Conservation (phyloP, 2,113 vertebrate species). For the Ailuropoda melanoleuca region DNA sequence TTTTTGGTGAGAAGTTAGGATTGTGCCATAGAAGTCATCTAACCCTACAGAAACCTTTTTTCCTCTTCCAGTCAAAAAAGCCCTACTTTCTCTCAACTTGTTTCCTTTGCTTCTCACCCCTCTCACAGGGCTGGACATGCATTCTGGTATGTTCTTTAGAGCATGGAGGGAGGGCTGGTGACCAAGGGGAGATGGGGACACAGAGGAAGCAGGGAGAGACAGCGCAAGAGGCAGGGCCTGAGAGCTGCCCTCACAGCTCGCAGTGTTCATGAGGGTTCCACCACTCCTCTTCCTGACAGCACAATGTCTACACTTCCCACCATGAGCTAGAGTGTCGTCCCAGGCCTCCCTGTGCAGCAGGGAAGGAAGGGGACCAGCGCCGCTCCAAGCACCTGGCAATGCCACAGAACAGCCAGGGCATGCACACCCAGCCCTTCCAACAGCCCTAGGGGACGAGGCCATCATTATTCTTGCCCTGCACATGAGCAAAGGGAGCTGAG, state of each 20-base stretch:
- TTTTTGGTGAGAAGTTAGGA: neutral
- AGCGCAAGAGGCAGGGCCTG: neutral
- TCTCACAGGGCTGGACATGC: neutral
- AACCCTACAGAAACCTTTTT: neutral
- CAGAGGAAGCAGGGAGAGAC: neutral
- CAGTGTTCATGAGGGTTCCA: accelerated
- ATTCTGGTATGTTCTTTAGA: neutral
- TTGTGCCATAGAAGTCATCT: neutral
- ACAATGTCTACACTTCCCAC: neutral
- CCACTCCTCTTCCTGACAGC: accelerated
- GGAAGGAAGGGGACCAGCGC: neutral
- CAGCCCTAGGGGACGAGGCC: accelerated
- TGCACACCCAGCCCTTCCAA: neutral
- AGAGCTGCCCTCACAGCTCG: neutral
- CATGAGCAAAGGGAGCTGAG: neutral
- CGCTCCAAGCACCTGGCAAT: neutral
- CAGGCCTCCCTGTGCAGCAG: neutral
- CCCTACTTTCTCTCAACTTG: neutral
- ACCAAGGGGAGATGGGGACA: neutral
- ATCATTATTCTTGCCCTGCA: neutral
- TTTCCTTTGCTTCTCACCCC: neutral
- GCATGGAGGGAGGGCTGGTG: neutral
- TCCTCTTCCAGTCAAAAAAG: neutral
- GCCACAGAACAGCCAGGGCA: neutral
- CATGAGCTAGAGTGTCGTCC: neutral